phyloP scores from a whole-genome alignment of 2,888 invertebrate genomes.

The Caenorhabditis sp. region DNA sequence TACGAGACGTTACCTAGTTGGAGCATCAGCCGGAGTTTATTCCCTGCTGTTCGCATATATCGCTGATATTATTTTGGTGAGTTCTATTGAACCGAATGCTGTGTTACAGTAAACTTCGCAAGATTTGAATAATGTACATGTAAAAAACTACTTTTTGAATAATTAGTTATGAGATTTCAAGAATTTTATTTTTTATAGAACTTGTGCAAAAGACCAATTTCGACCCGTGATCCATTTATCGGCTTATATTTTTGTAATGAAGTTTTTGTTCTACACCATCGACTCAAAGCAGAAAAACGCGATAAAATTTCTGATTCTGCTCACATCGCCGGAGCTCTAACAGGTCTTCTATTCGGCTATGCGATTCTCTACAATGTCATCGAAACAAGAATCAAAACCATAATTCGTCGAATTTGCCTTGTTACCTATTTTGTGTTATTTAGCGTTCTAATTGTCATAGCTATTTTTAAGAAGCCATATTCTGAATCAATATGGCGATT shows the following conservation, averaged over 20 bases:
- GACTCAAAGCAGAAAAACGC: slow-evolving; percentile 82
- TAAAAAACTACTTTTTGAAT: too few species aligned
- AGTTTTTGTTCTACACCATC: slow-evolving; percentile 86
- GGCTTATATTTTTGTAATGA: too few species aligned
- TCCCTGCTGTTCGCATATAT: too few species aligned
- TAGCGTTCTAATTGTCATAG: slow-evolving; percentile 24
- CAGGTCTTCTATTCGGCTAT: slow-evolving; percentile 80
- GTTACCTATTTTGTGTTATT: slow-evolving; percentile 25
- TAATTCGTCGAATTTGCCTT: slow-evolving; percentile 40
- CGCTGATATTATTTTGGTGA: too few species aligned
- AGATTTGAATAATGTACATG: too few species aligned
- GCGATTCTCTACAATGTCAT: slow-evolving; percentile 54
- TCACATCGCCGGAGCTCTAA: slow-evolving; percentile 88
- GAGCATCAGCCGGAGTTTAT: too few species aligned
- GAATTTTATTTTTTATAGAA: too few species aligned
- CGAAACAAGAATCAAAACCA: slow-evolving; percentile 37
- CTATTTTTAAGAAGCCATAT: slow-evolving; percentile 35
- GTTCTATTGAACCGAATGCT: too few species aligned
- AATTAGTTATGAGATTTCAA: too few species aligned
- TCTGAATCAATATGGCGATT: slow-evolving; percentile 25
- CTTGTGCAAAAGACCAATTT: slow-evolving; percentile 84
- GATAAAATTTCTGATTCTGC: slow-evolving; percentile 91
- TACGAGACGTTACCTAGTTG: too few species aligned
- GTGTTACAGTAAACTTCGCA: too few species aligned
- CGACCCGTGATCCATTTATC: slow-evolving; percentile 84